phyloP scores from a whole-genome alignment of 2,888 invertebrate genomes.

The Dascillus cervinus region DNA sequence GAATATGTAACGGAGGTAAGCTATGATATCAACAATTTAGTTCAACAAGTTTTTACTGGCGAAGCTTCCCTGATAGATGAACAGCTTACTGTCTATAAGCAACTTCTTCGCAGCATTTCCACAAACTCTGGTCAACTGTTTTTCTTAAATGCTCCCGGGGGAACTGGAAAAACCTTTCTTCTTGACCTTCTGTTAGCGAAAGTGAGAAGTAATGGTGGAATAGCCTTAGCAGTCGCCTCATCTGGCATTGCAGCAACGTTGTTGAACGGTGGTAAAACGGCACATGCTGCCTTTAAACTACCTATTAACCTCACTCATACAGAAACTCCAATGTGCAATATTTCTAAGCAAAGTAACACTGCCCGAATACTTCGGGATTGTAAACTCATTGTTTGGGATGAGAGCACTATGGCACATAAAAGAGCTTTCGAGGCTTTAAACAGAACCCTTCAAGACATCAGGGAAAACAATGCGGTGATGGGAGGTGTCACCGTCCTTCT shows the following conservation, averaged over 20 bases:
- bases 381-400: slow-evolving; percentile 37
- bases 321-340: slow-evolving; percentile 30
- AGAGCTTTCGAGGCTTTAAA: slow-evolving; percentile 30
- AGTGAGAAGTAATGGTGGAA: slow-evolving; percentile 23
- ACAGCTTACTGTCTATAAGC: too few relatives aligned
- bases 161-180: slow-evolving; percentile 35
- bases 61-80: too few relatives aligned
- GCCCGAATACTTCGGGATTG: slow-evolving; percentile 26
- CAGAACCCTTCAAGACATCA: slow-evolving; percentile 24
- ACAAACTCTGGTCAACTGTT: too few relatives aligned
- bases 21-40: slow-evolving; percentile 6
- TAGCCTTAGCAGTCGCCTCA: slow-evolving; percentile 35
- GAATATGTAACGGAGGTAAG: slow-evolving; percentile 5
- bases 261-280: slow-evolving; percentile 33
- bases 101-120: too few relatives aligned
- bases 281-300: slow-evolving; percentile 35
- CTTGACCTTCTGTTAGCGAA: slow-evolving; percentile 29
- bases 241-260: slow-evolving; percentile 38
- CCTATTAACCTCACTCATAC: slow-evolving; percentile 27
- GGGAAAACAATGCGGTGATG: slow-evolving; percentile 19
- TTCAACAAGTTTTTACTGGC: too few relatives aligned
- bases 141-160: slow-evolving; percentile 1
- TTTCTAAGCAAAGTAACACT: slow-evolving; percentile 21
- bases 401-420: slow-evolving; percentile 37
- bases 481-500: slow-evolving; percentile 26